phyloP scores from a whole-genome alignment of 2,797 vertebrate genomes.

The Kryptopterus vitreolus region DNA sequence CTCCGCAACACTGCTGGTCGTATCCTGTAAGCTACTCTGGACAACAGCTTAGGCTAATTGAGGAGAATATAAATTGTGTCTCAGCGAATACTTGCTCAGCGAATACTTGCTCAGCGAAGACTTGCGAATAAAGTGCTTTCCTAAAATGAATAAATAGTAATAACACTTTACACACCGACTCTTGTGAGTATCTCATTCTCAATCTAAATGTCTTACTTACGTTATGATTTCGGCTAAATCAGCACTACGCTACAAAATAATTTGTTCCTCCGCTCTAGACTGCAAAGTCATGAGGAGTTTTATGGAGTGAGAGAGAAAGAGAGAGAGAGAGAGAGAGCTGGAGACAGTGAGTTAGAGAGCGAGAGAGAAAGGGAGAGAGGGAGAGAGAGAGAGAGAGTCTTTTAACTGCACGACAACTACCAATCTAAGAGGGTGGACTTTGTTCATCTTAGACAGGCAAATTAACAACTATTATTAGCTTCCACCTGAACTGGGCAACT shows the following conservation, averaged over 20 bases:
- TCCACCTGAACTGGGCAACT: background rate
- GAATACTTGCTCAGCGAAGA: no score
- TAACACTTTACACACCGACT: background rate
- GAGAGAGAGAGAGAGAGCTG: background rate
- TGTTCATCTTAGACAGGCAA: background rate
- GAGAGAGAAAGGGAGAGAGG: background rate
- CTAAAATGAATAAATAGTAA: background rate
- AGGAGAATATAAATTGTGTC: background rate
- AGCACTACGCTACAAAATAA: background rate
- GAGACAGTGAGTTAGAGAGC: background rate
- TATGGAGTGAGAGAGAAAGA: background rate
- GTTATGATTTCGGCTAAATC: background rate
- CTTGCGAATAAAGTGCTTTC: background rate
- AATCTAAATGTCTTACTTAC: background rate
- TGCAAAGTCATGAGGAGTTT: background rate
- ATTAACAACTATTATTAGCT: constrained; percentile 14
- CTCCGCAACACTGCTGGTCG: background rate
- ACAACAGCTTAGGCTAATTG: background rate
- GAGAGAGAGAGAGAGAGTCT: background rate
- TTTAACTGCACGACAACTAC: background rate
- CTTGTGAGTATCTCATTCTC: background rate
- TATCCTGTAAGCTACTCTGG: background rate
- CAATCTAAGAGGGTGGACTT: constrained; percentile 4
- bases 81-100: no score
- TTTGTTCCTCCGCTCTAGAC: background rate